Conservation (phyloP, 2,888 invertebrate genomes). For the Pinctada fucata region DNA sequence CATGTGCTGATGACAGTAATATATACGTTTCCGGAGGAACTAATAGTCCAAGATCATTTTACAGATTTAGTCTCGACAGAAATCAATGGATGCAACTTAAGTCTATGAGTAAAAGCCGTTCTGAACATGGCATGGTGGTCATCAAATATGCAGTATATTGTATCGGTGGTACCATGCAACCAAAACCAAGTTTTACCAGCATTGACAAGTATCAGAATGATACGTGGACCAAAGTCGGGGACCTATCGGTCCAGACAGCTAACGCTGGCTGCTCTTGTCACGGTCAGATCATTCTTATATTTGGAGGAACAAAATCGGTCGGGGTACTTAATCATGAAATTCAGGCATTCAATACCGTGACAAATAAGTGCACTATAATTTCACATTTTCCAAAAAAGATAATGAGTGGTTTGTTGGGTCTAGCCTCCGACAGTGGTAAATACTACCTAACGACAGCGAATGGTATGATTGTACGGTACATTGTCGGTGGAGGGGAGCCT, state of each 20-base stretch:
- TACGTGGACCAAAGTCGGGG: slow-evolving; percentile 47
- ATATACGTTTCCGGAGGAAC: slow-evolving; percentile 61
- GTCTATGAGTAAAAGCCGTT: slow-evolving; percentile 48
- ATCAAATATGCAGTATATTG: slow-evolving; percentile 53
- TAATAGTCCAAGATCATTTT: slow-evolving; percentile 49
- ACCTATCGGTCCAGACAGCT: slow-evolving; percentile 53
- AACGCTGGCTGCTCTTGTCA: slow-evolving; percentile 56
- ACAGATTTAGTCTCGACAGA: slow-evolving; percentile 49
- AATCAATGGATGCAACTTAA: slow-evolving; percentile 49
- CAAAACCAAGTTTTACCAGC: slow-evolving; percentile 44
- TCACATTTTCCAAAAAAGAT: slow-evolving; percentile 46
- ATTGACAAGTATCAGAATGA: slow-evolving; percentile 55
- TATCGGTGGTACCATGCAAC: slow-evolving; percentile 56
- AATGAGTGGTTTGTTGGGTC: slow-evolving; percentile 27
- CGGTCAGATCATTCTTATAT: slow-evolving; percentile 54
- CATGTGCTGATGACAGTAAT: slow-evolving; percentile 52
- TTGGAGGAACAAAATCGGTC: slow-evolving; percentile 57
- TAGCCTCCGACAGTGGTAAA: slow-evolving; percentile 12
- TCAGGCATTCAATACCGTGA: slow-evolving; percentile 58
- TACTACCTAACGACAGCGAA: slow-evolving; percentile 50
- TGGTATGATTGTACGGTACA: slow-evolving; percentile 46
- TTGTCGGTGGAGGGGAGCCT: slow-evolving; percentile 35
- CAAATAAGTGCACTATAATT: slow-evolving; percentile 46
- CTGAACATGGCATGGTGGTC: slow-evolving; percentile 56
- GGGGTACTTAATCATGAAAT: slow-evolving; percentile 58